Percentiles rank a stretch among this genome's conserved stretches.
Evolutionary conservation across 2,888 invertebrate species (phyloP).

Genomic region (Synergus umbraculus): DNA sequence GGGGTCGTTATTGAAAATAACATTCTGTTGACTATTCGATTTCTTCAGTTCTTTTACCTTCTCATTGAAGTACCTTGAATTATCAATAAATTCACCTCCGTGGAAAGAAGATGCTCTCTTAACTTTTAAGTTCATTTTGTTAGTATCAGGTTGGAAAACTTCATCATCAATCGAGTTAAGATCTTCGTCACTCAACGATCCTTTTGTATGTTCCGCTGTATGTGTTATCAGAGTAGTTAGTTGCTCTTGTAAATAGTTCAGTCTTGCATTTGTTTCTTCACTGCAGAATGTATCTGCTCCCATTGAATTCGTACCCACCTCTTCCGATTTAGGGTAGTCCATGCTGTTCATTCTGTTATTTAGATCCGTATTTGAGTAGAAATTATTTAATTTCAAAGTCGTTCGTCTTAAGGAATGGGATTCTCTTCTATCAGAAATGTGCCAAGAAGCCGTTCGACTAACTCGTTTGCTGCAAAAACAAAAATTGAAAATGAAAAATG

Average conservation of each 20-base stretch:
- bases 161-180: constrained; percentile 59
- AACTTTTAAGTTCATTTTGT: constrained; percentile 35
- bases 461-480: constrained; percentile 62
- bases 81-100: constrained; percentile 66
- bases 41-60: constrained; percentile 71
- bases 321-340: constrained; percentile 8
- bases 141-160: constrained; percentile 70
- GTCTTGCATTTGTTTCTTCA: constrained; percentile 65
- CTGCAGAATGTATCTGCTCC: constrained; percentile 59
- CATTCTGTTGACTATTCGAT: constrained; percentile 65
- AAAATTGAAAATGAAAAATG: background rate
- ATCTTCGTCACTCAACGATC: constrained; percentile 62
- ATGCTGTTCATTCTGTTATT: constrained; percentile 37
- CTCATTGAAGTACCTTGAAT: constrained; percentile 66
- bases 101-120: constrained; percentile 75
- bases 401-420: constrained; percentile 47
- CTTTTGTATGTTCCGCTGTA: constrained; percentile 67
- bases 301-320: constrained; percentile 35
- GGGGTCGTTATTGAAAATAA: constrained; percentile 46
- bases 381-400: constrained; percentile 68
- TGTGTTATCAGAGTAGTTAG: constrained; percentile 67
- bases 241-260: constrained; percentile 68
- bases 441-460: constrained; percentile 83
- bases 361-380: constrained; percentile 71
- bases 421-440: constrained; percentile 74